A percentile compares a stretch with the other conserved stretches of the same genome.
Conservation (phyloP, 1,140 invertebrate species). For the Oreohelix idahoensis region DNA sequence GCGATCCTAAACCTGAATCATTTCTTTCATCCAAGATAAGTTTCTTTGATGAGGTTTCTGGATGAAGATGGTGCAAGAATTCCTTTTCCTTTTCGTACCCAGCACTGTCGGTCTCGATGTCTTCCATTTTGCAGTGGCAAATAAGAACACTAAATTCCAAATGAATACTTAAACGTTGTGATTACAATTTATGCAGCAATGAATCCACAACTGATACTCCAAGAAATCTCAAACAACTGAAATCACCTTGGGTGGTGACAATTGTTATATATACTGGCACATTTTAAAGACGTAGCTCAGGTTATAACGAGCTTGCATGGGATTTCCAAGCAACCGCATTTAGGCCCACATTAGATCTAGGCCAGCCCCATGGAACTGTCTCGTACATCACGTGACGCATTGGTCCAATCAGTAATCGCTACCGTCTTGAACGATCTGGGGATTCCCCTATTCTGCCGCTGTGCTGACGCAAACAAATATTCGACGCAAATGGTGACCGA, state of each 20-base stretch:
- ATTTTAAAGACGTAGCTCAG: neutral
- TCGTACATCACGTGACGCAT: neutral
- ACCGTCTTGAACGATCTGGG: neutral
- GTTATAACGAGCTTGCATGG: neutral
- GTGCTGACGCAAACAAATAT: neutral
- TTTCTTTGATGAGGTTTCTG: neutral
- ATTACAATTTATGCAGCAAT: neutral
- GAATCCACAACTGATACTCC: neutral
- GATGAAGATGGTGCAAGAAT: too few species aligned
- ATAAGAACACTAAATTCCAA: neutral
- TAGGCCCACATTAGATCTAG: neutral
- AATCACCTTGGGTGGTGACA: neutral
- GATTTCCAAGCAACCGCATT: neutral
- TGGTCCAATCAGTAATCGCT: slow-evolving; percentile 9
- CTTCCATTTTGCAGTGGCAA: neutral
- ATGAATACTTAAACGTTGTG: neutral
- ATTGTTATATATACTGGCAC: neutral
- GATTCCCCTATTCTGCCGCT: slow-evolving; percentile 17
- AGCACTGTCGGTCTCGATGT: slow-evolving; percentile 18
- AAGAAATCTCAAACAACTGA: neutral
- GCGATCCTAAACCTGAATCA: slow-evolving; percentile 34
- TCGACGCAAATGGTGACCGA: neutral
- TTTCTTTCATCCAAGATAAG: neutral
- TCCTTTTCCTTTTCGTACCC: neutral
- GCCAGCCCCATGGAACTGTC: neutral